A percentile compares a stretch with the other conserved stretches of the same genome.
Evolutionary conservation across 2,113 vertebrate genomes (phyloP).

Genomic region (Suncus etruscus): DNA sequence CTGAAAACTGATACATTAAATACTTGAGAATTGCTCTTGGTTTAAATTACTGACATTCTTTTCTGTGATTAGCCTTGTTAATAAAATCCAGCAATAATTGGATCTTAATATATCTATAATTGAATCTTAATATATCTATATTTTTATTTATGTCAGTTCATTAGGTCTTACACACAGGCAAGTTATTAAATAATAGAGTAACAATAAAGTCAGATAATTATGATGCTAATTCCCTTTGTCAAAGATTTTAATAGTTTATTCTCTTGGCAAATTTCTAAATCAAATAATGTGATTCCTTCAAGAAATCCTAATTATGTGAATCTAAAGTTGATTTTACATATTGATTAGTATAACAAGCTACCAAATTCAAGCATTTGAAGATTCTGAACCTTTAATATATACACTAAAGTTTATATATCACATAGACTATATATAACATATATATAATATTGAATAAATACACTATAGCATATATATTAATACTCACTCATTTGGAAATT

Average conservation of each 20-base stretch:
- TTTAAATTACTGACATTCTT: background rate
- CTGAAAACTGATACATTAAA: conserved; percentile 9
- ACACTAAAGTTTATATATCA: conserved; percentile 37
- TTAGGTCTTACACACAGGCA: background rate
- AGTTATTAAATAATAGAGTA: conserved; percentile 39
- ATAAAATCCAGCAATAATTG: conserved; percentile 40
- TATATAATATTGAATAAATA: too few relatives aligned
- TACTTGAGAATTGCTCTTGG: conserved; percentile 2
- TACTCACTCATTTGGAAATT: background rate
- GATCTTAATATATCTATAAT: too few relatives aligned
- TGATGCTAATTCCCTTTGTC: conserved; percentile 33
- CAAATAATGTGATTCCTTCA: conserved; percentile 14
- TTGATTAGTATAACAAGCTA: conserved; percentile 54
- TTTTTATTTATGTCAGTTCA: background rate
- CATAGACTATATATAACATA: too few relatives aligned
- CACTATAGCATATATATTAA: too few relatives aligned
- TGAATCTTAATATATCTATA: conserved; percentile 1
- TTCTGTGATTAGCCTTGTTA: conserved; percentile 23
- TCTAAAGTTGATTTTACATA: conserved; percentile 56
- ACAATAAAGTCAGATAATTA: conserved; percentile 18
- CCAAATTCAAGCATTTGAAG: conserved; percentile 46
- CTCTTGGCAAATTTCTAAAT: conserved; percentile 56
- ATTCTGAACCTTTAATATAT: conserved; percentile 1
- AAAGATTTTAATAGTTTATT: conserved; percentile 53
- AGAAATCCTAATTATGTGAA: conserved; percentile 57